Conservation (phyloP, 2,888 invertebrate genomes). For the Coenonympha arcania region DNA sequence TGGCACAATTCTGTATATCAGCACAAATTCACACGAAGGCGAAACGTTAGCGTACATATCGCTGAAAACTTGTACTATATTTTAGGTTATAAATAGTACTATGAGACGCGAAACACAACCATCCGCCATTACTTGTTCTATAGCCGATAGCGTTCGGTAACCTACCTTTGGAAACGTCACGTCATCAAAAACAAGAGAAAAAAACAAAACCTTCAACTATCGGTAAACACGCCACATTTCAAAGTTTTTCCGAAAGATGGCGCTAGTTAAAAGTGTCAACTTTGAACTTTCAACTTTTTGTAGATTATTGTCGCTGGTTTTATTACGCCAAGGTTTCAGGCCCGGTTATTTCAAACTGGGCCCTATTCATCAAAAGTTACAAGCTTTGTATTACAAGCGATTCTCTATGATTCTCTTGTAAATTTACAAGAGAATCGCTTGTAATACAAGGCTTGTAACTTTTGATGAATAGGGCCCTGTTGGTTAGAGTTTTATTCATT, state of each 20-base stretch:
- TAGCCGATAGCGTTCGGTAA: slow-evolving; percentile 50
- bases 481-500: no score
- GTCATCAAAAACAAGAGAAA: slow-evolving; percentile 60
- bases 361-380: no score
- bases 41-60: slow-evolving; percentile 74
- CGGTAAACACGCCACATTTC: slow-evolving; percentile 29
- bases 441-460: no score
- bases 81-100: slow-evolving; percentile 76
- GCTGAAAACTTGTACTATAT: slow-evolving; percentile 74
- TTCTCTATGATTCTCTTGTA: no score
- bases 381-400: no score
- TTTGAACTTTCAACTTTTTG: no score
- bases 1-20: slow-evolving; percentile 67
- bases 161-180: slow-evolving; percentile 59
- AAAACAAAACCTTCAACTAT: slow-evolving; percentile 34
- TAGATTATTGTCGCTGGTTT: no score
- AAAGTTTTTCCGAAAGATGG: slow-evolving; percentile 41
- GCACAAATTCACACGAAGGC: slow-evolving; percentile 69
- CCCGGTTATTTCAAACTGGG: no score
- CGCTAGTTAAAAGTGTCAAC: slow-evolving; percentile 34
- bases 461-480: no score
- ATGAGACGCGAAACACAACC: slow-evolving; percentile 73
- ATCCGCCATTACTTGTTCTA: slow-evolving; percentile 73
- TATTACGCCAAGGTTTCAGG: no score
- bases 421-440: no score